Conservation (phyloP, 2,113 vertebrate species). For the Haemorhous mexicanus region DNA sequence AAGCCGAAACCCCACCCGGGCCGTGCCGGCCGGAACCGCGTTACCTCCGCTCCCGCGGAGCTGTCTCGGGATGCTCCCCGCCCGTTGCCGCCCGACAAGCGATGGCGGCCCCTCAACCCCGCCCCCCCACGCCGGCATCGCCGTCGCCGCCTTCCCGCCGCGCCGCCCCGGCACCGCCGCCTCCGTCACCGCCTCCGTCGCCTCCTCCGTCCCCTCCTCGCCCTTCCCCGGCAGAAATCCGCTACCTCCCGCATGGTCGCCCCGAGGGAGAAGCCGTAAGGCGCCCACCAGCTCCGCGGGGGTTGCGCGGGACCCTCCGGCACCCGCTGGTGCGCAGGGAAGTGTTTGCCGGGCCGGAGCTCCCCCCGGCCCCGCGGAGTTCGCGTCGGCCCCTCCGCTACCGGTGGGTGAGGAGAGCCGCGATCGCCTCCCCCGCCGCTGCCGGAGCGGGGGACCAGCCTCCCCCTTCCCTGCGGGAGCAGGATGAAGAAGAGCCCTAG, state of each 20-base stretch:
- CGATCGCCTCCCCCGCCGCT: too few relatives aligned
- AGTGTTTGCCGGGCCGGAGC: neutral
- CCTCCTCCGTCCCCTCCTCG: neutral
- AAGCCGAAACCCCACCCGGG: neutral
- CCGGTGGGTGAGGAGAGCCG: neutral
- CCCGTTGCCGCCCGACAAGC: neutral
- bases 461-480: neutral
- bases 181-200: neutral
- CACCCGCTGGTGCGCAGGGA: neutral
- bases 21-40: neutral
- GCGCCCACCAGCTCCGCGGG: neutral
- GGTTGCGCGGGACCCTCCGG: neutral
- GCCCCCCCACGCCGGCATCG: neutral
- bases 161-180: too few relatives aligned
- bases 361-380: neutral
- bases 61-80: neutral
- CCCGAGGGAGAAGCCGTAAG: neutral
- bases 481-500: neutral
- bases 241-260: neutral
- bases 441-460: neutral
- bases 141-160: neutral
- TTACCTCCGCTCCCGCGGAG: neutral
- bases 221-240: neutral
- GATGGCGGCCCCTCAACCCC: constrained; percentile 2
- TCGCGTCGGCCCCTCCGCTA: neutral